Evolutionary conservation across 2,888 invertebrate genomes (phyloP), one percentile per base, ranked within the genome.

Genomic region (Andrena dorsata): DNA sequence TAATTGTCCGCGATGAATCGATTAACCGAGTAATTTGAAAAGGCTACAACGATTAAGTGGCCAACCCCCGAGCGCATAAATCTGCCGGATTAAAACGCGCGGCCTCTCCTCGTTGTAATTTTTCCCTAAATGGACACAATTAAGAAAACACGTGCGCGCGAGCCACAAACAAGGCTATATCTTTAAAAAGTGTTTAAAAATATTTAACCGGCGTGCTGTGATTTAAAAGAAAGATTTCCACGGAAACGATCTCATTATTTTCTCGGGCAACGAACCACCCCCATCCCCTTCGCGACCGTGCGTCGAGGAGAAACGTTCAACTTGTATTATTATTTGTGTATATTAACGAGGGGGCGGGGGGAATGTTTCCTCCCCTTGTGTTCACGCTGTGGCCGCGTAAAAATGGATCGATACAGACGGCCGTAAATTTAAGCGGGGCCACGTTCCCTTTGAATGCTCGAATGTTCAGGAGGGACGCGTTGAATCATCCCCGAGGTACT

Each of bases 401-500:
- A 35, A 16, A 30, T 41, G 41, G 49, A 66, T 75, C 74, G 80
- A 80, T 75, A 61, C 28, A 16, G 41, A 7, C 26, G 58, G 41
- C 58, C 47, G 60, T 69, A 69, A 76, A 76, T 72, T 76, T 64
- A 26, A 58, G 28, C 68, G 32, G 26, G n/a, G 7, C 7, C 23
- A 58, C 63, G 23, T 28, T 49, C 35, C n/a, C 58, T 77, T 83
- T 28, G 58, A 72, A 61, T 58, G 35, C 23, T 51, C 41, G 32
- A 53, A n/a, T 30, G 68, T 49, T 13, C 66, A 64, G 13, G 3
- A 16, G 35, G 16, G 26, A 63, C 20, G 32, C 69, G 77, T 64
- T 35, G 51, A 6, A 51, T 70, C 65, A 63, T 71, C 70, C 64
- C 70, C 7, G 58, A 35, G 73, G 70, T 80, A 79, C 76, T 80